Base-by-base conservation (phyloP, 2,797 vertebrate genomes). In the Microctenopoma stevenorrisi region DNA sequence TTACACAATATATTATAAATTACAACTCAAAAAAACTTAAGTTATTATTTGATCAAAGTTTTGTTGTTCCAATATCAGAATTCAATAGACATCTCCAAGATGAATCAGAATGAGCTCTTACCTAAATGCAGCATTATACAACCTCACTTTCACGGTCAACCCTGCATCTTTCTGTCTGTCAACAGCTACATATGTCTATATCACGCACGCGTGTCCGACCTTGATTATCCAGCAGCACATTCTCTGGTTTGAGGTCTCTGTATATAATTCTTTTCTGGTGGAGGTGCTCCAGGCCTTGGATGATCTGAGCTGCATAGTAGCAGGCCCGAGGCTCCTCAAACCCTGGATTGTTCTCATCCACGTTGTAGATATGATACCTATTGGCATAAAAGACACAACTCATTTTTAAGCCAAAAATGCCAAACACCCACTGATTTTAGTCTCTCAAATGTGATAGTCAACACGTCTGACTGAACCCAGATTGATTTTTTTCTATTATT, bases 211-310 rank as follows among this genome's bases (percentile, higher is more conserved):
- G 22, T 51, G 13, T 72, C 51, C 72, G 66, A 96, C 96, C 97
- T 1, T 94, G 93, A 0, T 96, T 95, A 33, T 96, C 96, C 30
- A 98, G 91, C 35, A 98, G 93, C 42, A 97, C 96, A 0, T 98
- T 98, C 86, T 97, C 96, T 0, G 96, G 97, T 86, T 98, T 98
- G 69, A 98, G 95, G 86, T 98, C 96, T 4, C 96, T 91, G 89
- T 98, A 97, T 87, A 98, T 88, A 53, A 98, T 97, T 57, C 88
- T 94, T 73, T 94, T 94, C 91, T 95, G 95, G 75, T 94, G 92
- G 22, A 94, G 90, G 48, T 94, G 92, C 83, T 93, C 91, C 79
- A 94, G 26, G 33, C 91, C 92, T 46, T 89, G 85, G 70, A 91
- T 92, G 84, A 96, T 96, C 93, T 97, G 96, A 55, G 96, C 96